phyloP scores from a whole-genome alignment of 2,797 vertebrate genomes.

The Eospalax fontanierii region DNA sequence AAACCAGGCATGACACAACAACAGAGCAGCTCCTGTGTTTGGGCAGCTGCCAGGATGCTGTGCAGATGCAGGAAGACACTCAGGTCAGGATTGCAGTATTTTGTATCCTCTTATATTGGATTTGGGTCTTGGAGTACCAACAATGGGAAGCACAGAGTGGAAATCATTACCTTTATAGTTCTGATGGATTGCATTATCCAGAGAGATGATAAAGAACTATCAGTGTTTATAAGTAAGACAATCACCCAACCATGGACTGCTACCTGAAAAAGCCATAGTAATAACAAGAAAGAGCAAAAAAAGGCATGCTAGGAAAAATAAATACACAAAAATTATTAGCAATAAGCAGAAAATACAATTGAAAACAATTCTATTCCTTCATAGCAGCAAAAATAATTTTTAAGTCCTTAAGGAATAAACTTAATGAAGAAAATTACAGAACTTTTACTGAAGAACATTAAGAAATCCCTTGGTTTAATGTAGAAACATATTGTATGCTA shows the following conservation, averaged over 20 bases:
- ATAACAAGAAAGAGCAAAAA: neutral
- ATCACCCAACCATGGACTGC: neutral
- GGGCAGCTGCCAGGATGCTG: neutral
- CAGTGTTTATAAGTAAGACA: neutral
- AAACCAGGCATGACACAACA: neutral
- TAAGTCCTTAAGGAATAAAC: slow-evolving; percentile 49
- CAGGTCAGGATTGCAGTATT: neutral
- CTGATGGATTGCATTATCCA: neutral
- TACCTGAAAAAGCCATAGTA: slow-evolving; percentile 2
- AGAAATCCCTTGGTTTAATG: slow-evolving; percentile 43
- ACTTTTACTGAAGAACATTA: slow-evolving; percentile 16
- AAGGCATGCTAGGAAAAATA: neutral
- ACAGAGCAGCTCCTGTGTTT: neutral
- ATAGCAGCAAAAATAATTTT: slow-evolving; percentile 11
- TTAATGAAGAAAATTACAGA: slow-evolving; percentile 56
- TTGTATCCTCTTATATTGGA: too few species aligned
- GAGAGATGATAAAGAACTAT: neutral
- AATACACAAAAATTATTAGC: slow-evolving; percentile 14
- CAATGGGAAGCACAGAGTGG: neutral
- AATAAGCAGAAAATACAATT: slow-evolving; percentile 9
- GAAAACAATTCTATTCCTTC: neutral
- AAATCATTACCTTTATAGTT: neutral
- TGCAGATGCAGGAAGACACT: neutral
- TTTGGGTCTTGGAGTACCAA: neutral
- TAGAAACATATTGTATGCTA: slow-evolving; percentile 21